These are phyloP conservation scores for Danaus chrysippus DNA, from an alignment of 2,888 invertebrate genomes.

Conservation along the genomic window DNA sequence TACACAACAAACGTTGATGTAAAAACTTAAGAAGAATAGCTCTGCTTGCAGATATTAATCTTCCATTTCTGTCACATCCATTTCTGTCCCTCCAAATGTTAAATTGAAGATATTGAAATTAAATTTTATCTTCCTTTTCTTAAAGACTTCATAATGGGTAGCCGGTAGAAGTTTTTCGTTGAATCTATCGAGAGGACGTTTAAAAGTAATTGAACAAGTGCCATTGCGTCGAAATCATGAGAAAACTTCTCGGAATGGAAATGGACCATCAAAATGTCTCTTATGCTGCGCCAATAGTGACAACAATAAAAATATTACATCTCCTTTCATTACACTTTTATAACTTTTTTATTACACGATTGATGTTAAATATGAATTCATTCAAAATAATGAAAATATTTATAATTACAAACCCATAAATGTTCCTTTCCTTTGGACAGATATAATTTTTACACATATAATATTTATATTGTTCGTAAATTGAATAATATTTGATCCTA, in stretches of 20 bases:
- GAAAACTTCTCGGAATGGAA: constrained; percentile 17
- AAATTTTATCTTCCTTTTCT: constrained; percentile 51
- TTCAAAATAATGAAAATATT: too few relatives aligned
- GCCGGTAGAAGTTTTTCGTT: constrained; percentile 22
- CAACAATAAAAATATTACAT: neutral
- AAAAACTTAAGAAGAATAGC: constrained; percentile 5
- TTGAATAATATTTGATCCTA: too few relatives aligned
- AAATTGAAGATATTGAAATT: constrained; percentile 48
- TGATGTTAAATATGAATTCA: neutral
- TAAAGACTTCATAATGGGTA: constrained; percentile 55
- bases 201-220: constrained; percentile 51
- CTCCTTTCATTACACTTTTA: too few relatives aligned
- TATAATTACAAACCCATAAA: too few relatives aligned
- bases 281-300: constrained; percentile 10
- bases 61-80: constrained; percentile 18
- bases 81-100: constrained; percentile 23
- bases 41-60: constrained; percentile 18
- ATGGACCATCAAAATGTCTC: constrained; percentile 21
- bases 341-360: neutral
- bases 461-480: too few relatives aligned
- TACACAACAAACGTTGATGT: too few relatives aligned
- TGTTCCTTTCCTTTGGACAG: too few relatives aligned
- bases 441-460: too few relatives aligned
- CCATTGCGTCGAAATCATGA: constrained; percentile 35
- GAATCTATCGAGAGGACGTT: constrained; percentile 20